Conservation (phyloP, 1,140 invertebrate species). For the Leptopilina clavipes region DNA sequence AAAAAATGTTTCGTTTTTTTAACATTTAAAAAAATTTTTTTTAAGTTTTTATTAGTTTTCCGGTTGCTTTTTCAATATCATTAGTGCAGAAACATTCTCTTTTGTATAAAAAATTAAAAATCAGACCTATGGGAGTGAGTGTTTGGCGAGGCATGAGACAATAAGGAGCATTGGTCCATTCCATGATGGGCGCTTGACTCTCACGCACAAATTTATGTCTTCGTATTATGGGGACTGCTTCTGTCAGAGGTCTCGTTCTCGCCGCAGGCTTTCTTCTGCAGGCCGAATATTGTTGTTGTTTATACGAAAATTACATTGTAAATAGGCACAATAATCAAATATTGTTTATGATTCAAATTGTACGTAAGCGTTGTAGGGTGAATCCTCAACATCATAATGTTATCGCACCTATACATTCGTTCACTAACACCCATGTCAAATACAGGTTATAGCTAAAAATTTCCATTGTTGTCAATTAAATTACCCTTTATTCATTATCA, state of each 20-base stretch:
- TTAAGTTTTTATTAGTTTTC: too few relatives aligned
- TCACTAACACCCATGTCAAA: conserved; percentile 66
- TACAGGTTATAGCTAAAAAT: conserved; percentile 67
- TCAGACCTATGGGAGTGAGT: too few relatives aligned
- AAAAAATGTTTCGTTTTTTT: too few relatives aligned
- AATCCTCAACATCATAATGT: conserved; percentile 57
- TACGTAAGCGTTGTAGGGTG: conserved; percentile 62
- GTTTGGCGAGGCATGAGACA: too few relatives aligned
- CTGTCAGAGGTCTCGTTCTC: too few relatives aligned
- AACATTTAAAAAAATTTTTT: too few relatives aligned
- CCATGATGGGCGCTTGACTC: too few relatives aligned
- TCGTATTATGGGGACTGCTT: too few relatives aligned
- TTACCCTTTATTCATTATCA: neutral
- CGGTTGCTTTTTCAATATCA: neutral
- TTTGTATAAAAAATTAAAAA: too few relatives aligned
- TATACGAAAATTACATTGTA: conserved; percentile 65
- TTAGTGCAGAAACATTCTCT: conserved; percentile 30
- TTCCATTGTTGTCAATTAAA: neutral
- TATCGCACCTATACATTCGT: conserved; percentile 67
- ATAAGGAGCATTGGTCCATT: too few relatives aligned
- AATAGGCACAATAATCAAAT: conserved; percentile 56
- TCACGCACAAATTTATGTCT: too few relatives aligned
- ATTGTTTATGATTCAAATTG: conserved; percentile 64
- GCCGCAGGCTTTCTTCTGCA: too few relatives aligned
- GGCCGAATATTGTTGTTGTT: conserved; percentile 62